Evolutionary conservation across 2,797 vertebrate genomes (phyloP).

Genomic region (Argya squamiceps): DNA sequence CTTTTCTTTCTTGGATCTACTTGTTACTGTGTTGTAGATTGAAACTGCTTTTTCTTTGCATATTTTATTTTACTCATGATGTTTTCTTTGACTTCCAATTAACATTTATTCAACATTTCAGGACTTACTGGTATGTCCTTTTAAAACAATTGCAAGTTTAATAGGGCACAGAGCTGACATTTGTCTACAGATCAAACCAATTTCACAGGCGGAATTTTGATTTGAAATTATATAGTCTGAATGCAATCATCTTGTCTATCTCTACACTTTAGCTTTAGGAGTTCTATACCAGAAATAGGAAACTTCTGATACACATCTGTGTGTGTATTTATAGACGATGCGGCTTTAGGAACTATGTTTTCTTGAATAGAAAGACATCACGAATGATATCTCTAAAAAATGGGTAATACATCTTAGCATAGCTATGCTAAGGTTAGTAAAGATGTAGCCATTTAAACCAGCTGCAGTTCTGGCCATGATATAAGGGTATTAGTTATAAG

Average conservation of each 20-base stretch:
- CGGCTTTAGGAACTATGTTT: background rate
- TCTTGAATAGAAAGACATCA: background rate
- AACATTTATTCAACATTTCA: conserved; percentile 54
- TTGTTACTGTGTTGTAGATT: background rate
- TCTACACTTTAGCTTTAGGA: background rate
- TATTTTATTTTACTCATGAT: conserved; percentile 10
- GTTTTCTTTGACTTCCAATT: conserved; percentile 56
- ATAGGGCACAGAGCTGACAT: conserved; percentile 34
- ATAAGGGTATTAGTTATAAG: too few species aligned
- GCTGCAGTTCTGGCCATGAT: background rate
- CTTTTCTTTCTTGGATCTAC: background rate
- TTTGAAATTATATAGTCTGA: background rate
- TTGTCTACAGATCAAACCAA: conserved; percentile 31
- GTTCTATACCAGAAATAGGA: background rate
- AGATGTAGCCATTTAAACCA: background rate
- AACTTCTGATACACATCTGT: background rate
- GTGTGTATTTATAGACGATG: background rate
- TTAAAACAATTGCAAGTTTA: conserved; percentile 48
- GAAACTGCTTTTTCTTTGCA: background rate
- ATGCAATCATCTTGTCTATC: background rate
- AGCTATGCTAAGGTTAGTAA: background rate
- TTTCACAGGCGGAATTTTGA: conserved; percentile 8
- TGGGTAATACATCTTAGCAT: background rate
- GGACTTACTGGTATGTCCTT: conserved; percentile 13
- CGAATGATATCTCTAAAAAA: background rate